Evolutionary conservation across 2,888 invertebrate species (phyloP), one percentile per base, ranked within the genome.

Genomic region (Psylliodes chrysocephalus): DNA sequence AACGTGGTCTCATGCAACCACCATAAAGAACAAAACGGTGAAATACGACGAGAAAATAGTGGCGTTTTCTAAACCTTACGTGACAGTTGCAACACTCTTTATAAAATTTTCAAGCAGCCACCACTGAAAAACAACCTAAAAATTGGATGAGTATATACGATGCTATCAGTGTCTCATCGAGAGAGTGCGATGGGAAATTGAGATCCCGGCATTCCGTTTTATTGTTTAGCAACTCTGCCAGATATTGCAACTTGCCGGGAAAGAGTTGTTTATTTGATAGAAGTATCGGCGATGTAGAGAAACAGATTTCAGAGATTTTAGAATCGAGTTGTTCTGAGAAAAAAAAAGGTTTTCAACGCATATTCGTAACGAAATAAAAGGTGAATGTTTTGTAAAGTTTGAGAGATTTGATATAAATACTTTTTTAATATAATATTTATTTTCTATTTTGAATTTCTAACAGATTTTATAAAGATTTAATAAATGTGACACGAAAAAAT

Each of bases 171-270:
- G 18, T 56, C 44, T 22, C 57, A 57, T 49, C 40, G 57, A 42
- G 57, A 38, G 30, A 57, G 14, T 49, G 57, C 33, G 49, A 57
- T 57, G 49, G 57, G n/a, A 49, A 47, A 57, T 57, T 57, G 57
- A 49, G 57, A 57, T 57, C 47, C 35, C 57, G 49, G 38, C 12
- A 40, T 14, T 57, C 49, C 35, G 38, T 57, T 57, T 38, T 47
- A 57, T 57, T 49, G 49, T 57, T n/a, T 49, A 49, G 47, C 25
- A 57, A 22, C 49, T 12, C 46, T 57, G 49, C 49, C 35, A 57
- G 49, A 49, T 38, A 57, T 57, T 57, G 49, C 56, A 56, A 44
- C 55, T 55, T 40, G 42, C 55, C 17, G 56, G 18, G 40, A 46
- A 56, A 47, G 14, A 30, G 33, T 47, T 56, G 56, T 56, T 56